Base-by-base conservation (phyloP, 2,888 invertebrate genomes). In the Latrodectus hesperus region DNA sequence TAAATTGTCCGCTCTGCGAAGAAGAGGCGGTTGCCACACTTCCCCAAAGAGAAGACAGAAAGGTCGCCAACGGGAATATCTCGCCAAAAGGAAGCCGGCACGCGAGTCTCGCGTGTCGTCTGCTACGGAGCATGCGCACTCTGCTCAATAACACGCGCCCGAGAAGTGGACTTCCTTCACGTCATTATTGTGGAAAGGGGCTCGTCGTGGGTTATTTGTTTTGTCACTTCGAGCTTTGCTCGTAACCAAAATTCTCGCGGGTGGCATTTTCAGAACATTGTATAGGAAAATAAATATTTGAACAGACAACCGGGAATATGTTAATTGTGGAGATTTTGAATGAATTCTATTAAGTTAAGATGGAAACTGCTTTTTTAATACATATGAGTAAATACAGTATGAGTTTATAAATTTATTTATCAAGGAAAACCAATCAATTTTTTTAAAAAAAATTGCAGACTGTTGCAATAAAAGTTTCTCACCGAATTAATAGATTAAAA, bases 71-170 rank as follows among this genome's bases (percentile, higher is more conserved):
- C 60, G 49, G 49, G 49, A 72, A 70, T 71, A 80, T 60, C 51
- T 70, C 79, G 79, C 79, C 79, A 80, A 60, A 60, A 80, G 51
- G 52, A 60, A 22, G 26, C 75, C 16, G 80, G 72, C 80, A 73
- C 72, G 72, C 80, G 80, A 73, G 60, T 17, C 74, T 55, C 64
- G 81, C 73, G 67, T 73, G 72, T 51, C 72, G 64, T 22, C 60
- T 38, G 71, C 60, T 16, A n/a, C 49, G 8, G 70, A n/a, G 73
- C 81, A 81, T 81, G 81, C 81, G 81, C 73, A 78, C 65, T 81
- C 73, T 49, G 60, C 22, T 52, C 52, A 55, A 68, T 60, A 67
- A 22, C 77, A 76, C 65, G 75, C 75, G 60, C 51, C 38, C 49
- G 14, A n/a, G 38, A 74, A 22, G 16, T 17, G 55, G 75, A 11